Evolutionary conservation across 2,113 vertebrate species (phyloP).

Genomic region (Donacobius atricapilla): DNA sequence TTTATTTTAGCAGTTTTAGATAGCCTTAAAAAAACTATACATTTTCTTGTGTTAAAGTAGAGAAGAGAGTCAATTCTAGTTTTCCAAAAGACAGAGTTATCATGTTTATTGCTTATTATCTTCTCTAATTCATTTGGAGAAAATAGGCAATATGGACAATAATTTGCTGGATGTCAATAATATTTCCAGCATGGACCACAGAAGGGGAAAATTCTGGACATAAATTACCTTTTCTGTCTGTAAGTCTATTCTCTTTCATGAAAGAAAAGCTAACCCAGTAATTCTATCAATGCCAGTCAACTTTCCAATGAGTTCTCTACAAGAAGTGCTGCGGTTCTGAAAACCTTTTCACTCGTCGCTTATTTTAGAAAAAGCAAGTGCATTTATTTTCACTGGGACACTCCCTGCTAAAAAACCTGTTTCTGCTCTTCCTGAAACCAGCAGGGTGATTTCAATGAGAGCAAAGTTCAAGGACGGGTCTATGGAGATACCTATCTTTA

Average conservation of each 20-base stretch:
- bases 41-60: background rate
- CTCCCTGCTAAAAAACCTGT: background rate
- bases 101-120: background rate
- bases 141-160: background rate
- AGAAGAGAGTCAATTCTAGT: fast-evolving
- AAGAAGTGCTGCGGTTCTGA: background rate
- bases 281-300: background rate
- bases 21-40: background rate
- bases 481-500: background rate
- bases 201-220: background rate
- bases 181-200: background rate
- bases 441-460: background rate
- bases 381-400: background rate
- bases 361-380: background rate
- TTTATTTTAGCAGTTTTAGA: background rate
- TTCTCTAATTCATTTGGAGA: background rate
- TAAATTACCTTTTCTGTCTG: background rate
- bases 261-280: background rate
- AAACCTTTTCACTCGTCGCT: background rate
- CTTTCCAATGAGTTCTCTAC: background rate
- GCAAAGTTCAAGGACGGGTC: background rate
- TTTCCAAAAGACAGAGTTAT: background rate
- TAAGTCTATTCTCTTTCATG: background rate
- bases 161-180: background rate
- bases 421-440: background rate